Conservation (phyloP, 2,113 vertebrate genomes). For the Poecile atricapillus region DNA sequence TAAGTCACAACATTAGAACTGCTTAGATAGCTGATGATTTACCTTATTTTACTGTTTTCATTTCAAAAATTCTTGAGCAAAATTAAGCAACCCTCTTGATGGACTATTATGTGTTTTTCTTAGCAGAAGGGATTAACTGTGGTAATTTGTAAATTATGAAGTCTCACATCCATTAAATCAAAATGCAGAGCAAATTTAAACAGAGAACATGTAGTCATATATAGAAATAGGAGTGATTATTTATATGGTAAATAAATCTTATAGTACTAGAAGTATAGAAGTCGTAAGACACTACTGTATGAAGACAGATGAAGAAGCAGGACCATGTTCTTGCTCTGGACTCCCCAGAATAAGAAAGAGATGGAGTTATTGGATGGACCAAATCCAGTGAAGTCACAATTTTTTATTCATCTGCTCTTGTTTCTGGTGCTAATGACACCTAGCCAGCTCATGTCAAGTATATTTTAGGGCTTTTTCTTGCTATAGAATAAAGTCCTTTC, state of each 20-base stretch:
- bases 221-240: neutral
- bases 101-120: neutral
- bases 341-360: neutral
- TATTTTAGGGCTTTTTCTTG: neutral
- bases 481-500: neutral
- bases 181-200: slow-evolving; percentile 27
- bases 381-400: neutral
- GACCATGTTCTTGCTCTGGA: neutral
- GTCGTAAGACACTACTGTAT: neutral
- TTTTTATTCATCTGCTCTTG: neutral
- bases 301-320: neutral
- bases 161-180: slow-evolving; percentile 24
- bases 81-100: slow-evolving; percentile 47
- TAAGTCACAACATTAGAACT: slow-evolving; percentile 57
- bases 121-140: neutral
- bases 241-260: neutral
- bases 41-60: slow-evolving; percentile 32
- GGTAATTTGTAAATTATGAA: slow-evolving; percentile 1
- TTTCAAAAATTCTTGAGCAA: slow-evolving; percentile 55
- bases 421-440: neutral
- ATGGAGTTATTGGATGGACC: neutral
- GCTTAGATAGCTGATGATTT: slow-evolving; percentile 54
- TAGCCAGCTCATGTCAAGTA: neutral
- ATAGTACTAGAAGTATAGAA: neutral
- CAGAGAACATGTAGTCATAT: neutral